Evolutionary conservation across 1,140 invertebrate species (phyloP).

Genomic region (Melipona quadrifasciata): DNA sequence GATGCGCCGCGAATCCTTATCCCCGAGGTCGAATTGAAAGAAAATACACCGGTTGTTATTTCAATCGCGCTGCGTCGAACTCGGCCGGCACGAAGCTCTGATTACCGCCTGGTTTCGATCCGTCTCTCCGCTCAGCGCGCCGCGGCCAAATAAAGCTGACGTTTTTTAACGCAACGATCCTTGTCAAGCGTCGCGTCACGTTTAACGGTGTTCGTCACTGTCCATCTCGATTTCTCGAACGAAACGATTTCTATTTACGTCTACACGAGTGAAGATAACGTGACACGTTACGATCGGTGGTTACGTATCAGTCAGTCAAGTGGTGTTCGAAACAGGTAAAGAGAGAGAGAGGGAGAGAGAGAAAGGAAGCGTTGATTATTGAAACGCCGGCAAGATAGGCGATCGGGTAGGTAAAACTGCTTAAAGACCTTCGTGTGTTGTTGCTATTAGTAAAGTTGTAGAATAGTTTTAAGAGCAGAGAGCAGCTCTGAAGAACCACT

Average conservation of each 20-base stretch:
- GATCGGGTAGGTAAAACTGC: neutral
- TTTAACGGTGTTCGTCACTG: neutral
- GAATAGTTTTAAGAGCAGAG: neutral
- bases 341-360: neutral
- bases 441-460: neutral
- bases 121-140: neutral
- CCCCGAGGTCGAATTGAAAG: constrained; percentile 74
- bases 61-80: constrained; percentile 64
- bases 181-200: neutral
- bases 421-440: neutral
- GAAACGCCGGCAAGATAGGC: neutral
- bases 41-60: constrained; percentile 79
- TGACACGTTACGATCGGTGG: neutral
- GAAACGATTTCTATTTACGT: neutral
- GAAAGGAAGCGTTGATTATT: neutral
- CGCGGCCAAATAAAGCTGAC: neutral
- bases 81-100: neutral
- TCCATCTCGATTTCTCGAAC: neutral
- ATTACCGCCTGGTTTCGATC: constrained; percentile 30
- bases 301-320: neutral
- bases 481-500: neutral
- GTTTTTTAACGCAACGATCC: neutral
- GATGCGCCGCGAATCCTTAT: constrained; percentile 53
- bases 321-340: neutral
- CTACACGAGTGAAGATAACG: neutral